These are phyloP conservation scores for Triplophysa tibetana DNA, from an alignment of 2,113 vertebrate species.

Conservation along the genomic window DNA sequence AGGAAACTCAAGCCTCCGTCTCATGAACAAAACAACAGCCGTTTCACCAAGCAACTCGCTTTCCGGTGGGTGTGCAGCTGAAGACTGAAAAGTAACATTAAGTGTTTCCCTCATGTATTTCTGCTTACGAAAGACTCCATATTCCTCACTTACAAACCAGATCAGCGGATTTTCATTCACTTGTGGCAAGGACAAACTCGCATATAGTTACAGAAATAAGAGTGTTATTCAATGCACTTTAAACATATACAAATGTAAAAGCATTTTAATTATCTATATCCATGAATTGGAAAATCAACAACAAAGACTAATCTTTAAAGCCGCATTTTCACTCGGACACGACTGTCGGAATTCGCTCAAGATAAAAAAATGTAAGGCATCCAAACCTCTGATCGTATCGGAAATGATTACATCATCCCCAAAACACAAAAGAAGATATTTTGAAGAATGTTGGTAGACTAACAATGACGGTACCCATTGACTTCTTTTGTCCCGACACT, in stretches of 20 bases:
- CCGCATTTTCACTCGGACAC: no score
- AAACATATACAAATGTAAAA: not conserved
- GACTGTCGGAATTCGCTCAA: no score
- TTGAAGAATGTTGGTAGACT: no score
- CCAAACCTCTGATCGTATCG: no score
- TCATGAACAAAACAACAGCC: conserved; percentile 1
- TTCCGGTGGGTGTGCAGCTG: conserved; percentile 17
- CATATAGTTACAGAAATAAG: not conserved
- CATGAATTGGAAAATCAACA: not conserved
- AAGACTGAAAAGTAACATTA: conserved; percentile 9
- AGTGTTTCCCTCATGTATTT: conserved; percentile 32
- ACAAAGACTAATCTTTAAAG: not conserved
- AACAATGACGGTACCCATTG: no score
- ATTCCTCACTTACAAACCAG: not conserved
- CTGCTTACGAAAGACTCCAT: not conserved
- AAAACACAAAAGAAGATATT: no score
- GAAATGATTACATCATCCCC: no score
- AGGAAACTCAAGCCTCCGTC: conserved; percentile 9
- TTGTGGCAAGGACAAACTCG: not conserved
- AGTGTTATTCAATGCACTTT: not conserved
- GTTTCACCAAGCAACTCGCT: not conserved
- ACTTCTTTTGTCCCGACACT: no score
- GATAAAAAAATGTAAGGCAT: no score
- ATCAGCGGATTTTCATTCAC: not conserved
- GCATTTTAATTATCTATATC: no score